Evolutionary conservation across 2,888 invertebrate genomes (phyloP).

Genomic region (Theodoxus fluviatilis): DNA sequence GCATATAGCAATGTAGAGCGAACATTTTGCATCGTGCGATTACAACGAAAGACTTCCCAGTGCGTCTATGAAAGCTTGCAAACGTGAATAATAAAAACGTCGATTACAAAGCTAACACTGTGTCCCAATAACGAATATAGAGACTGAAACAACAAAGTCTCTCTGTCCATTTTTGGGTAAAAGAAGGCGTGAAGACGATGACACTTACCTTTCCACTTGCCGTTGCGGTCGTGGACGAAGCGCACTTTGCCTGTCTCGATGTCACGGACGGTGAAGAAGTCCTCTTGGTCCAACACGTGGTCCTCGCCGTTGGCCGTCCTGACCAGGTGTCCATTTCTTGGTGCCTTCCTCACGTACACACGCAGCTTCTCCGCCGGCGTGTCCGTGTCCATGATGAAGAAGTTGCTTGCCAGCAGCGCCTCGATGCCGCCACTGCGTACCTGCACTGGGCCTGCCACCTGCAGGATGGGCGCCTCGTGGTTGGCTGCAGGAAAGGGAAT

Average conservation of each 20-base stretch:
- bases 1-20: too few relatives aligned
- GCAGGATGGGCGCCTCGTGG: conserved; percentile 38
- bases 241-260: conserved; percentile 40
- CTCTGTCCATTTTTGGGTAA: too few relatives aligned
- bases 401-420: conserved; percentile 35
- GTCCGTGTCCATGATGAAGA: conserved; percentile 47
- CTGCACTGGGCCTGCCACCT: conserved; percentile 39
- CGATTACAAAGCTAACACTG: not conserved
- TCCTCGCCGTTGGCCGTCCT: conserved; percentile 40
- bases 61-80: too few relatives aligned
- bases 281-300: conserved; percentile 37
- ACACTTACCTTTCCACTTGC: conserved; percentile 31
- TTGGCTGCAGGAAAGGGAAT: conserved; percentile 37
- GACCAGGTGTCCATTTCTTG: conserved; percentile 43
- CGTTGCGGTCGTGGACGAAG: conserved; percentile 36
- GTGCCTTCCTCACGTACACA: conserved; percentile 36
- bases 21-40: too few relatives aligned
- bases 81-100: not conserved
- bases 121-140: too few relatives aligned
- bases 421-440: conserved; percentile 38
- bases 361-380: conserved; percentile 40
- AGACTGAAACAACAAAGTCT: too few relatives aligned
- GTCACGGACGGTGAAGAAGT: conserved; percentile 40
- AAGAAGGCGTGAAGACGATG: too few relatives aligned
- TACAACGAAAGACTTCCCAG: too few relatives aligned